Evolutionary conservation across 2,113 vertebrate genomes (phyloP), one percentile per base, ranked within the genome.

Genomic region (Pitta sordida): DNA sequence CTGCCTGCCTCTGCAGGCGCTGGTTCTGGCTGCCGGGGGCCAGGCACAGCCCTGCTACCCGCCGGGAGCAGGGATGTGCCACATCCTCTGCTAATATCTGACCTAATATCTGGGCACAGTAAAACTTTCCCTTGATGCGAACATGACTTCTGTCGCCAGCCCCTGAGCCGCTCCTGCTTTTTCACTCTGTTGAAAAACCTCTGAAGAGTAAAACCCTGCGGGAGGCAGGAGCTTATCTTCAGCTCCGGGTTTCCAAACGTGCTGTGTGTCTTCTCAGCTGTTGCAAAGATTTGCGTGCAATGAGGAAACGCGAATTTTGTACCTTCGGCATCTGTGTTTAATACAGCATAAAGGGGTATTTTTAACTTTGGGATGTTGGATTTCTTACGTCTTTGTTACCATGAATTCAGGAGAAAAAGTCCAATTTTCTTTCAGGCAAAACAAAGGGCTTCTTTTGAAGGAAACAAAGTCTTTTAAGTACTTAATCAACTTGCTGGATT

Each of bases 211-310:
- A 91, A 96, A 49, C 79, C 60, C 81, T 8, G 51, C 15, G 12
- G 90, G 94, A 95, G 86, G 71, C 85, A 96, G 92, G 70, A 69
- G 83, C 70, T 95, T 90, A 86, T 93, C 94, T 93, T 83, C 81
- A 65, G 82, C 88, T 83, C 88, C 2, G 26, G 24, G 29, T 90
- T 88, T 86, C 78, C 82, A 82, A 76, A 80, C 58, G 17, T 64
- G 71, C 71, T 65, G 74, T 95, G 84, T 97, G 97, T 98, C 98
- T 97, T 97, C 97, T 98, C 98, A 98, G 98, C 98, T 99, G 98
- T 98, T 98, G 97, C 80, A 36, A 67, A 92, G 97, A 97, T 98
- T 98, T 97, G 97, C 95, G 93, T 46, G 70, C 97, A 95, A 98
- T 97, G 98, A 97, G 97, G 97, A 95, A 97, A 97, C 95, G 96